A percentile compares a stretch with the other conserved stretches of the same genome.
These are phyloP conservation scores for Uria lomvia DNA, from an alignment of 2,113 vertebrate genomes.

Conservation along the genomic window DNA sequence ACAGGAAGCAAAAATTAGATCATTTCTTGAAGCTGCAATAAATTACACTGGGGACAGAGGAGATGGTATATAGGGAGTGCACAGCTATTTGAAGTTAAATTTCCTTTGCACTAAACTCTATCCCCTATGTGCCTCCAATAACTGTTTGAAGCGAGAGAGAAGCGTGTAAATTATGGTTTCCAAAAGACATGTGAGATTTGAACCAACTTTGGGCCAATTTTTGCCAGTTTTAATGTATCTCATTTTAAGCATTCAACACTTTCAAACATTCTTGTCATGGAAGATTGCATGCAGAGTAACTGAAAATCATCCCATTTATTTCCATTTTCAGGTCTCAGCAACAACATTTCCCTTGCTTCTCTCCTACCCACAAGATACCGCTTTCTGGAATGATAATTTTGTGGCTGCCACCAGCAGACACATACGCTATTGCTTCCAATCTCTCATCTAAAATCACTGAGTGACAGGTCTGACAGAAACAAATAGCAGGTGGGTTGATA, in stretches of 20 bases:
- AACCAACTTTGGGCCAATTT: background rate
- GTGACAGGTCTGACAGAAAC: slow-evolving; percentile 67
- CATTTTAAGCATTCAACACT: background rate
- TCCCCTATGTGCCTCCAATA: background rate
- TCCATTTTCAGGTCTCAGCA: background rate
- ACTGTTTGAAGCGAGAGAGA: background rate
- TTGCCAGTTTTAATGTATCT: background rate
- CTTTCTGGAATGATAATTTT: background rate
- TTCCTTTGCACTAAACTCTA: background rate
- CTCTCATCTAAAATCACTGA: slow-evolving; percentile 33
- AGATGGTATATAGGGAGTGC: background rate
- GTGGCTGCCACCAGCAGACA: background rate
- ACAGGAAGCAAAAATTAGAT: background rate
- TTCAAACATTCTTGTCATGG: background rate
- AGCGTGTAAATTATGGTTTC: background rate
- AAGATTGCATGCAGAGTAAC: background rate
- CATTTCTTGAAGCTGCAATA: background rate
- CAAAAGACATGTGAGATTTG: background rate
- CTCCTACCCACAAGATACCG: background rate
- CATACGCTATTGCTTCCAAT: background rate
- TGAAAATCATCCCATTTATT: slow-evolving; percentile 13
- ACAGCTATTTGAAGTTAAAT: background rate
- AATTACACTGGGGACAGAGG: background rate
- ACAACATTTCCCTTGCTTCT: background rate
- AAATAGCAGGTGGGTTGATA: slow-evolving; percentile 58